Evolutionary conservation across 2,113 vertebrate genomes (phyloP), one percentile per base, ranked within the genome.

Genomic region (Anguilla japonica): DNA sequence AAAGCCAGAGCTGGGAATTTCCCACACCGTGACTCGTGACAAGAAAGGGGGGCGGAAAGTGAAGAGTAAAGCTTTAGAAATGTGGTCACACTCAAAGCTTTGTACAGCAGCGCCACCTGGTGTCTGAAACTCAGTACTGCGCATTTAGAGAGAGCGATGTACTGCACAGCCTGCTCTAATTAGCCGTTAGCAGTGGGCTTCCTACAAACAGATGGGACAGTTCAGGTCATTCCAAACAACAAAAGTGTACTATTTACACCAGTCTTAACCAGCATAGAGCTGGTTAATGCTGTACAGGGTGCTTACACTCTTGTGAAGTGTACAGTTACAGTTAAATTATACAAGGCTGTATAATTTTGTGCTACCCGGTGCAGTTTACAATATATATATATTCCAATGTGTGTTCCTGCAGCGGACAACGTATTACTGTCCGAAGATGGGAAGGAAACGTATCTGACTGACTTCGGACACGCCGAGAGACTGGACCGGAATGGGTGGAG

Each of bases 391-490:
- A n/a, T 89, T 82, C 79, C 91, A 86, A 67, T 92, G 88, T 89
- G 63, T 91, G 88, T 86, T 18, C 56, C 50, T 94, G 60, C 95
- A 99, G 98, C 96, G 86, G 98, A 99, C 93, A 99, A 99, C 0
- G 95, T 99, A 89, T 95, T 99, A 87, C 95, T 99, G 91, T 98
- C 98, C 16, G 95, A 94, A 0, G 96, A 98, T 22, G 96, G 97
- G 60, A 96, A 93, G 90, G 94, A 95, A 5, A 96, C 96, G 3
- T 97, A 96, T 85, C 96, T 99, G 85, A 98, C 98, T 50, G 98
- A 99, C 93, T 99, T 99, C 6, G 98, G 98, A 80, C 97, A 98
- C 86, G 97, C 98, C 1, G 93, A 97, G 93, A 96, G 94, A 60
- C 93, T 98, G 26, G 97, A 96, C 8, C 94, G 94, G 0, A 94